Evolutionary conservation across 2,113 vertebrate genomes (phyloP).

Genomic region (Petrocephalus zakoni): DNA sequence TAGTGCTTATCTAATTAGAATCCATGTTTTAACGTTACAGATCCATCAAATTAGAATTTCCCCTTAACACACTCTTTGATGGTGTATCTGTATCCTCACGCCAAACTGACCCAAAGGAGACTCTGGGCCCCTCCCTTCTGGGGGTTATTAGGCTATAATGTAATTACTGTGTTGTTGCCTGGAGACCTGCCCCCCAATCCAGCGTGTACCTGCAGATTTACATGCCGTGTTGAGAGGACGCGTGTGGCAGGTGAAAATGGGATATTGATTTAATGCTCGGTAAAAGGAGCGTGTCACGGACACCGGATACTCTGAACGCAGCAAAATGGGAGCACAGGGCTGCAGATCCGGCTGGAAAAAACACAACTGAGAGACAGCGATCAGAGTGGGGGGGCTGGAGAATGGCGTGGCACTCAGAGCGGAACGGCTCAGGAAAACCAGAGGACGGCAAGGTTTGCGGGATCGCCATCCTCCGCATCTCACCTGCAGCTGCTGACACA

Average conservation of each 20-base stretch:
- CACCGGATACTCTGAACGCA: constrained; percentile 15
- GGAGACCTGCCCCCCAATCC: constrained; percentile 16
- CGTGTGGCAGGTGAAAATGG: constrained; percentile 11
- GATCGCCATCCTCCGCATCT: neutral
- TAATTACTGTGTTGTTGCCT: constrained; percentile 20
- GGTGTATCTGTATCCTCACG: neutral
- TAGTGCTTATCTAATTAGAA: neutral
- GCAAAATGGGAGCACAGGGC: neutral
- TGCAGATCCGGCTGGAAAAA: neutral
- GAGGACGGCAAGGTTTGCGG: neutral
- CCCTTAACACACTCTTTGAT: neutral
- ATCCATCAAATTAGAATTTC: neutral
- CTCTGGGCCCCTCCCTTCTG: neutral
- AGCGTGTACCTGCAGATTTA: constrained; percentile 31
- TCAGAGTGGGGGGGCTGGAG: neutral
- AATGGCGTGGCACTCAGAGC: neutral
- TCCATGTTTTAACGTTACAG: neutral
- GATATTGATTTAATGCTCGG: constrained; percentile 32
- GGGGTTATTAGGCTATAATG: constrained; percentile 14
- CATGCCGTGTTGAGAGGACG: neutral
- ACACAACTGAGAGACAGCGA: neutral
- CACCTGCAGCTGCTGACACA: constrained; percentile 19
- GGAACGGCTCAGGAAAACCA: neutral
- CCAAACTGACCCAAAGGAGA: neutral
- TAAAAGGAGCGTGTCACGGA: neutral